These are phyloP conservation scores for Lepidurus arcticus DNA, from an alignment of 1,140 invertebrate species.

Conservation along the genomic window DNA sequence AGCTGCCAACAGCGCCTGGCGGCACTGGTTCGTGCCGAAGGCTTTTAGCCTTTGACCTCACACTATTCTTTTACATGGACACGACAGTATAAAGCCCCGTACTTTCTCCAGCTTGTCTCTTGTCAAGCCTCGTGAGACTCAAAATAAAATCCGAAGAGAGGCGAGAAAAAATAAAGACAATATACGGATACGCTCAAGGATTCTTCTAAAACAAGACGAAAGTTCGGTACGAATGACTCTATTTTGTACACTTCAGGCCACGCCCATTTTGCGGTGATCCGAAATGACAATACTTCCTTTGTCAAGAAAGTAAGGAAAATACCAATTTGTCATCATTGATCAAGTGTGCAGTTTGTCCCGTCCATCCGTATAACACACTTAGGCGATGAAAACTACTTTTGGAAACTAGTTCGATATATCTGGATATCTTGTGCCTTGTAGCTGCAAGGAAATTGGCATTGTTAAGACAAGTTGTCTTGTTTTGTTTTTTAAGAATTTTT, in stretches of 20 bases:
- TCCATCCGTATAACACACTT: too few species aligned
- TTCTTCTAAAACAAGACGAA: not conserved
- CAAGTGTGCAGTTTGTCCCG: not conserved
- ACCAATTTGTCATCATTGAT: constrained; percentile 4
- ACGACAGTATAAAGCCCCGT: not conserved
- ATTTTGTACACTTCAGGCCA: not conserved
- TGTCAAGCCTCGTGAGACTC: constrained; percentile 1
- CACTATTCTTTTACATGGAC: constrained; percentile 18
- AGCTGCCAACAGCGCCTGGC: constrained; percentile 20
- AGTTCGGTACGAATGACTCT: not conserved
- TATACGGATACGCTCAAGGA: not conserved
- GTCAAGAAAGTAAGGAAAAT: not conserved
- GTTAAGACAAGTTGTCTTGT: too few species aligned
- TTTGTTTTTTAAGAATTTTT: too few species aligned
- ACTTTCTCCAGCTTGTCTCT: constrained; percentile 1
- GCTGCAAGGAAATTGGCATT: too few species aligned
- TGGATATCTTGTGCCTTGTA: too few species aligned
- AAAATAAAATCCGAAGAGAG: not conserved
- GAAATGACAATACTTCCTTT: not conserved
- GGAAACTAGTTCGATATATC: too few species aligned
- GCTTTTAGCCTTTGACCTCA: not conserved
- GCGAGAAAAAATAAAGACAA: not conserved
- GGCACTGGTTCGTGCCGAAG: constrained; percentile 15
- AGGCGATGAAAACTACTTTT: too few species aligned
- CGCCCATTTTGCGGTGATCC: not conserved